Evolutionary conservation across 1,140 invertebrate species (phyloP).

Genomic region (Dysdera silvatica): DNA sequence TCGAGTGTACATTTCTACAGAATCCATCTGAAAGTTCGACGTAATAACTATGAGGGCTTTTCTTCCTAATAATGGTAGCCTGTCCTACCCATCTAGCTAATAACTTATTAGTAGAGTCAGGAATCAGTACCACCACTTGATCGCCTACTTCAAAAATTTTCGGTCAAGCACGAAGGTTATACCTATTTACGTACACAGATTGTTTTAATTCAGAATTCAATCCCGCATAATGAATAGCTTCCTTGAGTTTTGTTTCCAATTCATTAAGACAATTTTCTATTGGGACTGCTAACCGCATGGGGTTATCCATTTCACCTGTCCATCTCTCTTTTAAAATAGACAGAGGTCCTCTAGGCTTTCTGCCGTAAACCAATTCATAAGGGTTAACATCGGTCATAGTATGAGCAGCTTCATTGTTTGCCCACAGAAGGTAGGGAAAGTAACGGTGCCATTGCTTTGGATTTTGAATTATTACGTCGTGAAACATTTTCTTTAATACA

Average conservation of each 20-base stretch:
- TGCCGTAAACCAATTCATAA: conserved; percentile 1
- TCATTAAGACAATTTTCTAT: background rate
- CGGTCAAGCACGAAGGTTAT: background rate
- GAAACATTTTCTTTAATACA: background rate
- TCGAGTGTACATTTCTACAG: background rate
- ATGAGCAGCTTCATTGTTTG: background rate
- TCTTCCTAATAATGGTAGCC: background rate
- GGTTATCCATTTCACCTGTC: background rate
- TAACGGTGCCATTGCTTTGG: background rate
- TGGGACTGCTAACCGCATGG: background rate
- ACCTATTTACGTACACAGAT: background rate
- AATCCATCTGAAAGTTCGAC: background rate
- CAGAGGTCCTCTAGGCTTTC: background rate
- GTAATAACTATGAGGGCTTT: background rate
- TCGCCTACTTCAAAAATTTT: background rate
- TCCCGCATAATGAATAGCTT: background rate
- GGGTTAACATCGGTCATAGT: background rate
- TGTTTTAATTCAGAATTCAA: background rate
- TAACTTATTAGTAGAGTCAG: background rate
- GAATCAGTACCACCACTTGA: background rate
- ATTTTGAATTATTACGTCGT: background rate
- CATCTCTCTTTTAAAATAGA: background rate
- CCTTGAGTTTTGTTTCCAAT: background rate
- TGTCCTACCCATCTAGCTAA: background rate
- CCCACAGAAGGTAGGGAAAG: background rate